Evolutionary conservation across 2,113 vertebrate species (phyloP).

Genomic region (Paradoxurus hermaphroditus): DNA sequence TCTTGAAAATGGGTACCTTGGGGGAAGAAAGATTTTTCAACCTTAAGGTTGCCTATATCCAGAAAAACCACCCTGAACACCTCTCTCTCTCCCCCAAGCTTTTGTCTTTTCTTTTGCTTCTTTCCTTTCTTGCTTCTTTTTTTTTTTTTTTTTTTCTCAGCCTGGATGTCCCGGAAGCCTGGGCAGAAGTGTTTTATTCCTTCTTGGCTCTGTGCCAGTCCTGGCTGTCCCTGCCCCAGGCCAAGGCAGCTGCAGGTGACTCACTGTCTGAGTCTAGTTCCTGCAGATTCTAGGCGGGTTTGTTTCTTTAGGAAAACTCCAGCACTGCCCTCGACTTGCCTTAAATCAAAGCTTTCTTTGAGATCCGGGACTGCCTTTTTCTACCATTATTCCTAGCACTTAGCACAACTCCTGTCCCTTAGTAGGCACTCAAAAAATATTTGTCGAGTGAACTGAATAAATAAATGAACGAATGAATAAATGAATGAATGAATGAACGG

Average conservation of each 20-base stretch:
- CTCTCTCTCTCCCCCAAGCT: too few relatives aligned
- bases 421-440: not conserved
- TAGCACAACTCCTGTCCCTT: not conserved
- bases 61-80: not conserved
- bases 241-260: not conserved
- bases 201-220: not conserved
- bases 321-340: not conserved
- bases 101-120: not conserved
- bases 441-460: not conserved
- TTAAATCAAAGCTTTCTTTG: not conserved
- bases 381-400: not conserved
- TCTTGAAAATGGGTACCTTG: not conserved
- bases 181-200: not conserved
- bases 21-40: not conserved
- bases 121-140: not conserved
- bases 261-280: constrained; percentile 40
- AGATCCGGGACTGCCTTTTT: not conserved
- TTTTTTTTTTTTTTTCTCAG: not conserved
- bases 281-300: not conserved
- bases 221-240: not conserved
- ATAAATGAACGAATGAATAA: not conserved
- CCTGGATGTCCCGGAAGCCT: not conserved
- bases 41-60: not conserved
- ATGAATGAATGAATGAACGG: not conserved
- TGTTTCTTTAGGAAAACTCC: constrained; percentile 6